Evolutionary conservation across 2,888 invertebrate species (phyloP), one percentile per base, ranked within the genome.

Genomic region (Rhogogaster chlorosoma): DNA sequence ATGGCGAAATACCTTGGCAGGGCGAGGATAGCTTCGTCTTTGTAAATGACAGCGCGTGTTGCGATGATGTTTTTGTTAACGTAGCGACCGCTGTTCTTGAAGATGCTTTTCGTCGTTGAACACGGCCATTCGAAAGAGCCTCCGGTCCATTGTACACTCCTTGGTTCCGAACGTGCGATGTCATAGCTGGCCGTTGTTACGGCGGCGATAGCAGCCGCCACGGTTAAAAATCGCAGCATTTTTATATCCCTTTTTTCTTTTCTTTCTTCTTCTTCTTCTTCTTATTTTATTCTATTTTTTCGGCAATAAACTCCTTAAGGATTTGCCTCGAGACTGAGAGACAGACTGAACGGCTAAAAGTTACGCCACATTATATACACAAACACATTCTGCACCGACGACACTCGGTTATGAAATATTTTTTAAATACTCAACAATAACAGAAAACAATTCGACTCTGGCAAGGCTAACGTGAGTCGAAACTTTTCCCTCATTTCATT

Each of bases 41-140:
- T 94, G 90, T 93, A 94, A 87, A 96, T 94, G 87, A 95, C 95
- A n/a, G 94, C 94, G 61, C 96, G 94, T 3, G 96, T 96, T 2
- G 95, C 95, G 85, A 96, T 95, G 57, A 96, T 93, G 90, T 96
- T 95, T 87, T 95, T 94, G 77, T 95, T 94, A 70, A 95, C 93
- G 93, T 95, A 96, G 61, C 95, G 94, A 2, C 95, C 95, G 1
- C 94, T 94, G 75, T 93, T 94, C 78, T 94, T 94, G 92, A 95
- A 96, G 89, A 96, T 94, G 89, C 94, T 95, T 90, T 94, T 95
- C 26, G 95, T 95, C 71, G 94, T 94, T 1, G 94, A 90, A 88
- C 95, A 95, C n/a, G 95, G 95, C 95, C 95, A 95, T 36, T 94
- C 93, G 45, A 96, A 89, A 82, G 90, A 89, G 49, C 92, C 92